These are phyloP conservation scores for Lucinisca nassula DNA, from an alignment of 2,888 invertebrate species.

Conservation along the genomic window DNA sequence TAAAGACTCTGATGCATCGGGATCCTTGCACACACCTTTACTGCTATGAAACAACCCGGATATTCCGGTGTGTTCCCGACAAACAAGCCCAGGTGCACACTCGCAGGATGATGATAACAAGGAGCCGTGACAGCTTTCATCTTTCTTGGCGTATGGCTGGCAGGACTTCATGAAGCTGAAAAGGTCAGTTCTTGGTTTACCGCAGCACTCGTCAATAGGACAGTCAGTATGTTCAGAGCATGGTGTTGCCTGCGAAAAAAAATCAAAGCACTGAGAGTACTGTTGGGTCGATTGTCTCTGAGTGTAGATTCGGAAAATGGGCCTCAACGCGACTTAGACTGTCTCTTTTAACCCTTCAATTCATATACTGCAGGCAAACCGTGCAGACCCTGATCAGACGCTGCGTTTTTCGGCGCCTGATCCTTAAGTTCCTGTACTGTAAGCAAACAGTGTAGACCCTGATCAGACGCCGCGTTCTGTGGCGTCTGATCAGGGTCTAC, in stretches of 20 bases:
- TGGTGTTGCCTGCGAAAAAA: not conserved
- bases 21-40: not conserved
- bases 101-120: not conserved
- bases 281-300: too few species aligned
- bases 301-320: too few species aligned
- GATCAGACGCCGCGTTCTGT: too few species aligned
- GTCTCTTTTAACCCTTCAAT: too few species aligned
- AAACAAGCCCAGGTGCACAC: not conserved
- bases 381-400: too few species aligned
- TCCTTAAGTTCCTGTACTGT: too few species aligned
- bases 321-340: too few species aligned
- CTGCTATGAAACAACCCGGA: not conserved
- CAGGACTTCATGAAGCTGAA: not conserved
- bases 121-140: slow-evolving; percentile 1
- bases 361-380: too few species aligned
- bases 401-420: too few species aligned
- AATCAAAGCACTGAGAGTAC: too few species aligned
- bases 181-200: not conserved
- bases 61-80: not conserved
- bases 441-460: too few species aligned
- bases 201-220: slow-evolving; percentile 19
- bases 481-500: too few species aligned
- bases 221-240: slow-evolving; percentile 2
- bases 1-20: not conserved
- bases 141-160: not conserved